These are phyloP conservation scores for Bombyx mori DNA, from an alignment of 1,140 invertebrate genomes.

Conservation along the genomic window ASM3026992v2 NC_085133.1:5436001-5436500, in stretches of 20 bases:
- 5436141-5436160: conserved; percentile 26
- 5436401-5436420: conserved; percentile 53
- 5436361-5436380: conserved; percentile 53
- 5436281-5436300: conserved; percentile 18
- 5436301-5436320: conserved; percentile 34
- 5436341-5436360: conserved; percentile 59
- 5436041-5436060: conserved; percentile 18
- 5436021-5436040: conserved; percentile 22
- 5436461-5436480: conserved; percentile 34
- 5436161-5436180: conserved; percentile 22
- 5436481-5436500: conserved; percentile 45
- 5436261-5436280: conserved; percentile 22
- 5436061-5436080: conserved; percentile 13
- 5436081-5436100: conserved; percentile 15
- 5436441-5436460: conserved; percentile 37
- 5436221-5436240: conserved; percentile 21
- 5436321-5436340: conserved; percentile 49
- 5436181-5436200: conserved; percentile 28
- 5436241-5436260: conserved; percentile 35
- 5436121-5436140: conserved; percentile 25
- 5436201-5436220: conserved; percentile 23
- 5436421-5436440: conserved; percentile 45
- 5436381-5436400: conserved; percentile 61
- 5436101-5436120: conserved; percentile 20
- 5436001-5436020: conserved; percentile 10